A percentile compares a stretch with the other conserved stretches of the same genome.
Conservation (phyloP, 2,797 vertebrate species). For the Molossus alvarezi region DNA sequence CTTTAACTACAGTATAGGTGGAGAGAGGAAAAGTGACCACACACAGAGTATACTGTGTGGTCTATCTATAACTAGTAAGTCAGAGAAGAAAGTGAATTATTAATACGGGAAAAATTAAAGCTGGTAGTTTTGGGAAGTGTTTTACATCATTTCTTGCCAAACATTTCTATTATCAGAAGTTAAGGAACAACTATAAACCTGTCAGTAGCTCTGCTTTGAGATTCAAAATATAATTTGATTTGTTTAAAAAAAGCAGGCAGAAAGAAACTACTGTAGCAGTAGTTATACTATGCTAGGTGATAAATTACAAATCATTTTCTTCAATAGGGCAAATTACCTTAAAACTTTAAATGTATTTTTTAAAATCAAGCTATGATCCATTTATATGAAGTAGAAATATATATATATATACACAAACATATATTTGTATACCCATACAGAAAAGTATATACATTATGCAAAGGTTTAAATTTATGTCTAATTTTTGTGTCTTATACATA, state of each 20-base stretch:
- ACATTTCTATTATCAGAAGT: neutral
- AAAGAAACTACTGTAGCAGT: neutral
- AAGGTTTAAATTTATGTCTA: constrained; percentile 6
- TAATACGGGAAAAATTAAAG: neutral
- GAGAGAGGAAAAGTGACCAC: neutral
- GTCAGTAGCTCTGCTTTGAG: neutral
- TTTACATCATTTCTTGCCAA: constrained; percentile 10
- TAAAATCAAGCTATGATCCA: constrained; percentile 18
- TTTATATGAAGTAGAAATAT: neutral
- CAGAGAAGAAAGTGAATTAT: neutral
- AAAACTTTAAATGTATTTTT: constrained; percentile 43
- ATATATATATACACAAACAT: neutral
- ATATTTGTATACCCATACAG: neutral
- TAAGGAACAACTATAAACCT: constrained; percentile 33
- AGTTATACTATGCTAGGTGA: neutral
- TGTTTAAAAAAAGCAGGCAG: neutral
- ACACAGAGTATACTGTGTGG: neutral
- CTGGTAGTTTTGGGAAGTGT: neutral
- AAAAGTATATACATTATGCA: neutral
- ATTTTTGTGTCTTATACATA: constrained; percentile 12
- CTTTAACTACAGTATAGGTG: neutral
- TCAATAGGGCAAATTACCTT: neutral
- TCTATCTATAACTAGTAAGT: neutral
- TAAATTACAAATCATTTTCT: neutral
- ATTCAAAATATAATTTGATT: constrained; percentile 29